Evolutionary conservation across 2,797 vertebrate species (phyloP).

Genomic region (Tympanoctomys barrerae): DNA sequence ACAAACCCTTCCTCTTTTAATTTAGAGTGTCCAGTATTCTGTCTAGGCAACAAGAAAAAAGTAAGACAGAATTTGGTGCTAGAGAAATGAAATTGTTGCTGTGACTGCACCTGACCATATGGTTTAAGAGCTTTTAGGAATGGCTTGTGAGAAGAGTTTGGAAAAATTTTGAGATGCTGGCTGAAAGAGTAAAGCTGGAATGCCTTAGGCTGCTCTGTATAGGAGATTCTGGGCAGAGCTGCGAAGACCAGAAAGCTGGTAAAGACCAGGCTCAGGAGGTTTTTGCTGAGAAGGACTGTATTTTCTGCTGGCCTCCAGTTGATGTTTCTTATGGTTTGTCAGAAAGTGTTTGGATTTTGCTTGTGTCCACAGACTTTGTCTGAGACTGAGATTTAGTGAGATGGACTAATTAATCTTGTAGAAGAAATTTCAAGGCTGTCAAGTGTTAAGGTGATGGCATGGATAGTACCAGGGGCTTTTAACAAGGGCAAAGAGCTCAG

Average conservation of each 20-base stretch:
- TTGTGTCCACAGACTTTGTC: not conserved
- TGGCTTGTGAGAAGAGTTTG: not conserved
- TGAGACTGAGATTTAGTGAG: not conserved
- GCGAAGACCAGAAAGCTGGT: not conserved
- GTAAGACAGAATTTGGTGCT: not conserved
- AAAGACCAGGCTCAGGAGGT: not conserved
- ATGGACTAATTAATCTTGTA: not conserved
- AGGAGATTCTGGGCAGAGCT: not conserved
- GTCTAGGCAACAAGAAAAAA: not conserved
- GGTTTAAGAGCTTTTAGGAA: not conserved
- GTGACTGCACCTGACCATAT: not conserved
- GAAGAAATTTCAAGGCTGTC: not conserved
- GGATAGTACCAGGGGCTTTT: not conserved
- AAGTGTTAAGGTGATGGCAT: not conserved
- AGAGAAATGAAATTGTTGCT: not conserved
- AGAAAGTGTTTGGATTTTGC: not conserved
- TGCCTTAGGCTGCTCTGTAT: not conserved
- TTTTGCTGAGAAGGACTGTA: not conserved
- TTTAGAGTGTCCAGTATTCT: too few relatives aligned
- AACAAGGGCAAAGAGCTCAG: not conserved
- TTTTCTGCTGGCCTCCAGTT: not conserved
- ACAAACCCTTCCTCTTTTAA: not conserved
- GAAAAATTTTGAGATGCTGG: not conserved
- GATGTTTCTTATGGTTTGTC: not conserved
- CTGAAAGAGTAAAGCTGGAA: not conserved